Conservation (phyloP, 2,797 vertebrate genomes). For the Diceros bicornis region DNA sequence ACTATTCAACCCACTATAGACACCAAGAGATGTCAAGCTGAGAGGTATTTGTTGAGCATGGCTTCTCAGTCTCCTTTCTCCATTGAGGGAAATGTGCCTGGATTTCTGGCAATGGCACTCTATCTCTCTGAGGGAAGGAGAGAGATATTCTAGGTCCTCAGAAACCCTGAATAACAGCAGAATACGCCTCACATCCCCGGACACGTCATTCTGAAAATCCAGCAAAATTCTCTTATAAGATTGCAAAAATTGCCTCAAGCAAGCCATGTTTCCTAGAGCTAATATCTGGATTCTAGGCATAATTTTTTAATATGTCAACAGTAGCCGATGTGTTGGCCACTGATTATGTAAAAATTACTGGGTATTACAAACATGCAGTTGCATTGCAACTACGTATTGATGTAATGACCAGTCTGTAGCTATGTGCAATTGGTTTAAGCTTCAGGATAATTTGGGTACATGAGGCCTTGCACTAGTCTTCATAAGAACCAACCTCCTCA, state of each 20-base stretch:
- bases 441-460: background rate
- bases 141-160: background rate
- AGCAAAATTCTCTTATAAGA: background rate
- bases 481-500: background rate
- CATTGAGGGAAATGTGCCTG: background rate
- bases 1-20: background rate
- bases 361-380: background rate
- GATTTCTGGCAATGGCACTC: background rate
- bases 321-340: background rate
- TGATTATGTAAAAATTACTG: background rate
- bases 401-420: background rate
- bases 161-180: background rate
- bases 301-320: background rate
- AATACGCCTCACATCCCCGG: background rate
- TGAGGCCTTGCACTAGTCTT: background rate
- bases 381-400: background rate
- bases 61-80: background rate
- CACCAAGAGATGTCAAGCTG: background rate
- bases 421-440: background rate
- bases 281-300: background rate
- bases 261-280: background rate
- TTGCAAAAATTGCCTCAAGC: conserved; percentile 3
- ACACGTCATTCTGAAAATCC: background rate
- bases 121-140: background rate
- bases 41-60: background rate